Conservation (phyloP, 2,888 invertebrate species). For the Stenchaetothrips biformis region DNA sequence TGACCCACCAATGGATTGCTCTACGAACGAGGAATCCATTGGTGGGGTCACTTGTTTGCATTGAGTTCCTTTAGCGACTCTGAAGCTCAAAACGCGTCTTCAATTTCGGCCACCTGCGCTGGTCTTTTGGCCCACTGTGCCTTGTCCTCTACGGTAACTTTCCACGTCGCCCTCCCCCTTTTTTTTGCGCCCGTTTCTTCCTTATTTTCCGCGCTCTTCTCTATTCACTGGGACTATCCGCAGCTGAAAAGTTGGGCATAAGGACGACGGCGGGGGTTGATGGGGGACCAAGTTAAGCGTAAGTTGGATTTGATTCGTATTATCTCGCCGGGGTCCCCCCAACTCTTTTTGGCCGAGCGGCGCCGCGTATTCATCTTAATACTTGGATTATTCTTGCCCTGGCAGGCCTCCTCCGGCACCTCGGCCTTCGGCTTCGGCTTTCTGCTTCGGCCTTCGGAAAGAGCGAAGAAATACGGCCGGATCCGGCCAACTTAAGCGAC, state of each 20-base stretch:
- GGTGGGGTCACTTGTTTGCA: too few relatives aligned
- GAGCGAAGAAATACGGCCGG: too few relatives aligned
- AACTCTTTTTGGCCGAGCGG: not conserved
- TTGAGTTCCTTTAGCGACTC: too few relatives aligned
- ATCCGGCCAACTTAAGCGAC: too few relatives aligned
- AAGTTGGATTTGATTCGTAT: not conserved
- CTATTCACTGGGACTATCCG: not conserved
- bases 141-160: not conserved
- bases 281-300: not conserved
- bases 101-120: too few relatives aligned
- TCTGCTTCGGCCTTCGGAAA: too few relatives aligned
- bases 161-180: not conserved
- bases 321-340: not conserved
- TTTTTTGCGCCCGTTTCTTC: not conserved
- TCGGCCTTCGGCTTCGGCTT: too few relatives aligned
- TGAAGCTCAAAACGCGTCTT: too few relatives aligned
- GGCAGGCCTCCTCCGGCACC: too few relatives aligned
- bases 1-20: too few relatives aligned
- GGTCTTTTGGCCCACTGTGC: too few relatives aligned
- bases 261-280: not conserved
- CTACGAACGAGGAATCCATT: too few relatives aligned
- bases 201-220: not conserved
- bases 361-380: not conserved
- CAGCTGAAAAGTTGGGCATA: not conserved
- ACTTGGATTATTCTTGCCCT: not conserved